Evolutionary conservation across 2,888 invertebrate species (phyloP).

Genomic region (Isoperla grammatica): DNA sequence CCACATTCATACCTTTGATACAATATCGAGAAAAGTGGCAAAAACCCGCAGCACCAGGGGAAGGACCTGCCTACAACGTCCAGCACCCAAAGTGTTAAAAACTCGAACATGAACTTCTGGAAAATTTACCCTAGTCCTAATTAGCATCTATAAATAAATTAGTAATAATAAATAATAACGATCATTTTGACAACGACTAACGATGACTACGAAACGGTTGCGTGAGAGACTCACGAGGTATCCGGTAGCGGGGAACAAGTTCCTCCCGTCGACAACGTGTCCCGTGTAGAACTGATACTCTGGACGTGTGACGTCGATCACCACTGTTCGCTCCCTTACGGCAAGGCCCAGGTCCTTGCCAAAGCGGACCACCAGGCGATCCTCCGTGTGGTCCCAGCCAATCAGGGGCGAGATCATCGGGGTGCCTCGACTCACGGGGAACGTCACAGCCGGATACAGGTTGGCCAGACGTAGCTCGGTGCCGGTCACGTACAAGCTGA

Average conservation of each 20-base stretch:
- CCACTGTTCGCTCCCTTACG: slow-evolving; percentile 14
- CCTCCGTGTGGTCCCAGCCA: slow-evolving; percentile 81
- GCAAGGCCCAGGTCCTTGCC: slow-evolving; percentile 12
- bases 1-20: too few species aligned
- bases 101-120: too few species aligned
- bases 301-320: slow-evolving; percentile 12
- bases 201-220: too few species aligned
- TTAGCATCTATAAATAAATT: too few species aligned
- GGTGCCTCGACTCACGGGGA: slow-evolving; percentile 83
- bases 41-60: too few species aligned
- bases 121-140: too few species aligned
- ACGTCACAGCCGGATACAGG: slow-evolving; percentile 68
- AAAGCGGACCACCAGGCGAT: slow-evolving; percentile 54
- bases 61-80: too few species aligned
- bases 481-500: slow-evolving; percentile 65
- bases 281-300: slow-evolving; percentile 20
- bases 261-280: slow-evolving; percentile 57
- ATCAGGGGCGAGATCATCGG: too few species aligned
- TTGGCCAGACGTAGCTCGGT: slow-evolving; percentile 65
- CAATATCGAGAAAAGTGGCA: too few species aligned
- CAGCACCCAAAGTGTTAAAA: too few species aligned
- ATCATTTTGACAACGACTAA: too few species aligned
- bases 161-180: too few species aligned
- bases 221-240: slow-evolving; percentile 63
- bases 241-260: slow-evolving; percentile 78